A percentile compares a stretch with the other conserved stretches of the same genome.
Conservation (phyloP, 2,888 invertebrate genomes). For the Caenorhabditis becei region DNA sequence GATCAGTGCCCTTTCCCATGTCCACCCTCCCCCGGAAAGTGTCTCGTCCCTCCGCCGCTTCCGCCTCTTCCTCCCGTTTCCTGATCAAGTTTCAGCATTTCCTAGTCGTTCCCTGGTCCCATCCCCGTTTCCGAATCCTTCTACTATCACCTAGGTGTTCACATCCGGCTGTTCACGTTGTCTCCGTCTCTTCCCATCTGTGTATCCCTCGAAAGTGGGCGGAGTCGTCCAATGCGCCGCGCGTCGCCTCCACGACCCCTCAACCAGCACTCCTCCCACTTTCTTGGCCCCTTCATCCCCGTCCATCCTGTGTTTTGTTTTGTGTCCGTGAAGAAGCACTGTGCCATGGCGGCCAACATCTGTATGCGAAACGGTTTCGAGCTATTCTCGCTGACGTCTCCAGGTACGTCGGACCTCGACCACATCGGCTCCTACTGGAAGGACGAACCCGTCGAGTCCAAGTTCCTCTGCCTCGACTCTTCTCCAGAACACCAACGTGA, state of each 20-base stretch:
- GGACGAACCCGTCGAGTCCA: constrained; percentile 32
- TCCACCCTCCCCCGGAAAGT: background rate
- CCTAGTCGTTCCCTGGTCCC: background rate
- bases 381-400: constrained; percentile 59
- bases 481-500: constrained; percentile 32
- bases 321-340: constrained; percentile 1
- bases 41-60: background rate
- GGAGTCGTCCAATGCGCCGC: constrained; percentile 44
- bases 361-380: constrained; percentile 63
- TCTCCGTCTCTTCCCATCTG: background rate
- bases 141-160: constrained; percentile 3
- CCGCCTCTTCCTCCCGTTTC: background rate
- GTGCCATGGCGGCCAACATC: constrained; percentile 57
- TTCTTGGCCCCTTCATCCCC: constrained; percentile 26
- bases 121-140: background rate
- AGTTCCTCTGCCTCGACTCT: constrained; percentile 28
- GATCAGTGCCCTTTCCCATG: background rate
- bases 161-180: constrained; percentile 43
- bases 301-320: background rate
- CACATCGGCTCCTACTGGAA: constrained; percentile 28
- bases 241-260: background rate
- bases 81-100: background rate
- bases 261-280: constrained; percentile 25
- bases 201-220: constrained; percentile 16
- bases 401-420: constrained; percentile 63